Evolutionary conservation across 2,888 invertebrate species (phyloP).

Genomic region (Drosophila ezoana): DNA sequence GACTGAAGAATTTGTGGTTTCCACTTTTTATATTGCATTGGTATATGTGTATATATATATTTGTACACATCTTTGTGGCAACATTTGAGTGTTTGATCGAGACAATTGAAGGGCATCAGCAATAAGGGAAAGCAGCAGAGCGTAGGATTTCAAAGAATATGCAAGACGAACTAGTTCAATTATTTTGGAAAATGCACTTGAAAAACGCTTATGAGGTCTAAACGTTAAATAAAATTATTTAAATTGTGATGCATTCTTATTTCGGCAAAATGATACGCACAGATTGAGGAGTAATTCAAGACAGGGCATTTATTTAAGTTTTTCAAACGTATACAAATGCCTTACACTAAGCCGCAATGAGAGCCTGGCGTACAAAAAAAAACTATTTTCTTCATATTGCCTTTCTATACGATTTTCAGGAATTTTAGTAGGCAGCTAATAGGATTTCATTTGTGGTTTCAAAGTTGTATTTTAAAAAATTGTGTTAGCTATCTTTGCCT

Average conservation of each 20-base stretch:
- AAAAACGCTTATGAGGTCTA: slow-evolving; percentile 5
- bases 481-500: no score
- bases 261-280: not conserved
- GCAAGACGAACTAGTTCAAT: slow-evolving; percentile 42
- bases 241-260: not conserved
- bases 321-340: no score
- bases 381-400: no score
- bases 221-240: not conserved
- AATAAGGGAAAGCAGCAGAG: slow-evolving; percentile 45
- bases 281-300: not conserved
- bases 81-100: slow-evolving; percentile 42
- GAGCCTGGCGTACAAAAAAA: not conserved
- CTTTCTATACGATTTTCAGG: no score
- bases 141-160: slow-evolving; percentile 47
- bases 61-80: slow-evolving; percentile 8
- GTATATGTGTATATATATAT: not conserved
- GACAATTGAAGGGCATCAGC: slow-evolving; percentile 61
- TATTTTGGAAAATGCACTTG: slow-evolving; percentile 23
- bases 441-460: no score
- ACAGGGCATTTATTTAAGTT: not conserved
- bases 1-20: slow-evolving; percentile 53
- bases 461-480: no score
- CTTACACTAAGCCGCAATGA: no score
- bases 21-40: slow-evolving; percentile 15
- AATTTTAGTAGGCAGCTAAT: no score